Percentiles rank a stretch among this genome's conserved stretches.
Evolutionary conservation across 2,888 invertebrate species (phyloP).

Genomic region (Agrotis puta): DNA sequence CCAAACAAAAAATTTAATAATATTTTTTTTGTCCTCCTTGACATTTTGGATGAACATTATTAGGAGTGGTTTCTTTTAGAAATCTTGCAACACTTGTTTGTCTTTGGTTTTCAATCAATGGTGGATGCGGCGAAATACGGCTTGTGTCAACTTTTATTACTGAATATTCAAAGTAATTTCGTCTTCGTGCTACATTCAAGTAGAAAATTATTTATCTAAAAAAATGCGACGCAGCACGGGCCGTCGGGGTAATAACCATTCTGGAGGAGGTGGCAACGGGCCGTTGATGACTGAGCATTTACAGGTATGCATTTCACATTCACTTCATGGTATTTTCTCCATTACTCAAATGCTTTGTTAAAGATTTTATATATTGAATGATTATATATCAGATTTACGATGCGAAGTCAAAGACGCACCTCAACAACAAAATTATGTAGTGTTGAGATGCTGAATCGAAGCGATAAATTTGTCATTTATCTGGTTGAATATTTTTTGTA

Average conservation of each 20-base stretch:
- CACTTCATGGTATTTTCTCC: not conserved
- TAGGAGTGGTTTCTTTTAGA: no score
- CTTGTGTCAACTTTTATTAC: not conserved
- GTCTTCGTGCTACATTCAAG: not conserved
- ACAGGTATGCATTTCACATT: conserved; percentile 57
- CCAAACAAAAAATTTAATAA: no score
- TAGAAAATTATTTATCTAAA: not conserved
- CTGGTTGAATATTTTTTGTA: not conserved
- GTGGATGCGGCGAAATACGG: conserved; percentile 5
- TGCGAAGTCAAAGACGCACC: not conserved
- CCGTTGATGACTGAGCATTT: conserved; percentile 74
- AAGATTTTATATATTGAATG: not conserved
- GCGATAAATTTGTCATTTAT: not conserved
- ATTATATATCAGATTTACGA: not conserved
- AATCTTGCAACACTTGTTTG: no score
- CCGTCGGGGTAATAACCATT: conserved; percentile 35
- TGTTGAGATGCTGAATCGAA: not conserved
- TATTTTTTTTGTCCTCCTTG: no score
- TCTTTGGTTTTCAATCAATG: conserved; percentile 3
- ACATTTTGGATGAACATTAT: no score
- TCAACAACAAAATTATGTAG: not conserved
- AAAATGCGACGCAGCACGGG: conserved; percentile 58
- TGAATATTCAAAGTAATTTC: not conserved
- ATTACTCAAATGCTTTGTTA: not conserved
- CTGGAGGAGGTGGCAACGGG: conserved; percentile 55